These are phyloP conservation scores for Cyprinodon tularosa DNA, from an alignment of 2,113 vertebrate species.

Conservation along the genomic window DNA sequence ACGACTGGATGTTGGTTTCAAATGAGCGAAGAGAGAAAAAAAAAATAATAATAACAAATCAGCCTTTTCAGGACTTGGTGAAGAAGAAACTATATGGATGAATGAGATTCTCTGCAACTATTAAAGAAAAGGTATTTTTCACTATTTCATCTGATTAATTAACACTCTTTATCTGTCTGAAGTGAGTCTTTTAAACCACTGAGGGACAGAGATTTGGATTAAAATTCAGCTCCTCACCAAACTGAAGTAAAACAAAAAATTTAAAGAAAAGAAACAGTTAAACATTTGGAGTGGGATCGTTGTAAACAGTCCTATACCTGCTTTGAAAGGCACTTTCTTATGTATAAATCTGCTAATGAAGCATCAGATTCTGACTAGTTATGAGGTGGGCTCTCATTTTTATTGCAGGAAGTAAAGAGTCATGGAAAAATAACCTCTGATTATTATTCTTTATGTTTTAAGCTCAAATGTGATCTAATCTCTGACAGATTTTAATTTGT, in stretches of 20 bases:
- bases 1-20: too few species aligned
- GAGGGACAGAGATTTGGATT: background rate
- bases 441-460: background rate
- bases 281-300: background rate
- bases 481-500: background rate
- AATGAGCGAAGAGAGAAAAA: background rate
- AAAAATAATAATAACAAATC: too few species aligned
- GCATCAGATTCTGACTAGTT: too few species aligned
- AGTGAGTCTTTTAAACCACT: too few species aligned
- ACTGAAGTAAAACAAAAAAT: background rate
- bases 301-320: background rate
- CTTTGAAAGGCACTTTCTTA: background rate
- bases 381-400: background rate
- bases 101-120: conserved; percentile 27
- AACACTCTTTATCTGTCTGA: too few species aligned
- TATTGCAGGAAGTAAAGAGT: background rate
- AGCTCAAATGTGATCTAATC: background rate
- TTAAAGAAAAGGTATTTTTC: too few species aligned
- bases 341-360: too few species aligned
- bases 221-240: too few species aligned
- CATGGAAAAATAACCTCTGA: background rate
- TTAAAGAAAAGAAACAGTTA: background rate
- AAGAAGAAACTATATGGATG: conserved; percentile 20
- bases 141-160: too few species aligned
- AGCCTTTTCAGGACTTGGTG: conserved; percentile 3